Percentiles rank a stretch among this genome's conserved stretches.
These are phyloP conservation scores for Drosophila sp. DNA, from an alignment of 1,140 invertebrate species.

Conservation along the genomic window DNA sequence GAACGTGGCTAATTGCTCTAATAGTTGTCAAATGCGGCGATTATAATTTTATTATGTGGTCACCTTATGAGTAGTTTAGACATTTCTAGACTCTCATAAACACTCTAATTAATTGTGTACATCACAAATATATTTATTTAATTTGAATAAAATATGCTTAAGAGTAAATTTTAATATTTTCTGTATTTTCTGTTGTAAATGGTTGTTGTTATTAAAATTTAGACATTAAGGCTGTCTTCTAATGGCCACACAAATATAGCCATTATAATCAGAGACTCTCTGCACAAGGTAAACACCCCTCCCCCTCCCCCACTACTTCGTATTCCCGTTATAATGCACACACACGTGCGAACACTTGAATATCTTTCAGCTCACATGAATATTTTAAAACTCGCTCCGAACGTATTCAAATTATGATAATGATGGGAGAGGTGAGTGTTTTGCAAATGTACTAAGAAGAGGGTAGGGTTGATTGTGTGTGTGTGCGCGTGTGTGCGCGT, in stretches of 20 bases:
- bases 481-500: not conserved
- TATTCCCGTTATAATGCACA: slow-evolving; percentile 47
- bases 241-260: slow-evolving; percentile 50
- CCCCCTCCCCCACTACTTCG: not conserved
- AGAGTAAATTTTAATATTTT: not conserved
- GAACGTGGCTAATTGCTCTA: slow-evolving; percentile 49
- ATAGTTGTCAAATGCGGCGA: slow-evolving; percentile 47
- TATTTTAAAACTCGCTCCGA: slow-evolving; percentile 71
- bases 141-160: not conserved
- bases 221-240: slow-evolving; percentile 10
- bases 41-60: not conserved
- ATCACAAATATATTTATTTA: no score
- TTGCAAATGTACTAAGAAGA: slow-evolving; percentile 28
- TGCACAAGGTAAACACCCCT: slow-evolving; percentile 25
- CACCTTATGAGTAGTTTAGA: not conserved
- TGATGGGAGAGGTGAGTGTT: slow-evolving; percentile 65
- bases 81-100: no score
- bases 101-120: no score
- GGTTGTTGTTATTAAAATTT: no score
- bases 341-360: slow-evolving; percentile 73
- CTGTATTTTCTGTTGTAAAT: slow-evolving; percentile 5
- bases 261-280: slow-evolving; percentile 50
- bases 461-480: slow-evolving; percentile 7
- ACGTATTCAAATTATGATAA: slow-evolving; percentile 80
- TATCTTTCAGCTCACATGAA: slow-evolving; percentile 70